Conservation (phyloP, 2,113 vertebrate species). For the Ibidorhyncha struthersii region DNA sequence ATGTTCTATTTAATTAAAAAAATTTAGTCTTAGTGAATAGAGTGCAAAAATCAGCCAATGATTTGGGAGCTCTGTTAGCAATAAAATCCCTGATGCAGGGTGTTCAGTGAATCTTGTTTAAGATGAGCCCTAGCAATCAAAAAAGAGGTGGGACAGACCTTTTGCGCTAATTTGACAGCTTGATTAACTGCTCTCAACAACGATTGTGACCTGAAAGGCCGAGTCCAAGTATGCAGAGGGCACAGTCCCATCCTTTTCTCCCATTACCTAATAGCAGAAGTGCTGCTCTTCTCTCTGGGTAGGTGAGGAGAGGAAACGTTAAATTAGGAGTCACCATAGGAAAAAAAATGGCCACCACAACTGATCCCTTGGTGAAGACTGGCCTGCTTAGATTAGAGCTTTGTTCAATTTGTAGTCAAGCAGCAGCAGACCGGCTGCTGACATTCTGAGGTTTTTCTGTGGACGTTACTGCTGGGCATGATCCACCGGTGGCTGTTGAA, state of each 20-base stretch:
- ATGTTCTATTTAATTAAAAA: background rate
- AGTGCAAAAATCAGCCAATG: background rate
- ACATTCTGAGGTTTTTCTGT: conserved; percentile 8
- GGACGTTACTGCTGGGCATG: background rate
- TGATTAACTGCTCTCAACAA: conserved; percentile 2
- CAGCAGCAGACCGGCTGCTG: background rate
- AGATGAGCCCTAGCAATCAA: background rate
- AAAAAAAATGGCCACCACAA: background rate
- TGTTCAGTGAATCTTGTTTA: background rate
- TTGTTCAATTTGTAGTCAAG: background rate
- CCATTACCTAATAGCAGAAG: background rate
- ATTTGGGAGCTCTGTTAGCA: background rate
- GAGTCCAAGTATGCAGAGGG: background rate
- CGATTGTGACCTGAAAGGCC: background rate
- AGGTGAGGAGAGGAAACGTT: background rate
- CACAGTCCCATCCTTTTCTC: background rate
- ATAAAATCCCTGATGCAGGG: background rate
- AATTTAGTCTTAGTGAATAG: background rate
- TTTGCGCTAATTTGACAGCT: background rate
- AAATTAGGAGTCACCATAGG: background rate
- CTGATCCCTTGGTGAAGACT: background rate
- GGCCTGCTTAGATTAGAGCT: background rate
- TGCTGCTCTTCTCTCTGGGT: background rate
- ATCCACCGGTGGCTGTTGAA: background rate
- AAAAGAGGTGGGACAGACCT: background rate